Evolutionary conservation across 2,888 invertebrate genomes (phyloP).

Genomic region (Apocheima hispidaria): DNA sequence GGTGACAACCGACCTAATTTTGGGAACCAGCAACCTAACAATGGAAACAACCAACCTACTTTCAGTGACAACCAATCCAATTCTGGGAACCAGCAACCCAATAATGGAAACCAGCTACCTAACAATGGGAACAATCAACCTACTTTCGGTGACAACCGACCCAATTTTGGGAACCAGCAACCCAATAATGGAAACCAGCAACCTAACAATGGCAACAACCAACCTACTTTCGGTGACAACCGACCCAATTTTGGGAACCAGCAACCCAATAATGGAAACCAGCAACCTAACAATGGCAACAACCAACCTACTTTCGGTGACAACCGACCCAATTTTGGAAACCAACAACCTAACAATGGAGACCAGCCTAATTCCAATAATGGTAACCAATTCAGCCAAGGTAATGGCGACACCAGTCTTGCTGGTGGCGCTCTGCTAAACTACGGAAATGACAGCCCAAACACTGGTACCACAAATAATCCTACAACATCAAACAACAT

Average conservation of each 20-base stretch:
- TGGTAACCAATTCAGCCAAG: conserved; percentile 13
- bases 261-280: conserved; percentile 21
- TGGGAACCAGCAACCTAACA: conserved; percentile 20
- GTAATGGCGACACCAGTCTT: conserved; percentile 14
- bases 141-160: conserved; percentile 19
- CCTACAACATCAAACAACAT: conserved; percentile 36
- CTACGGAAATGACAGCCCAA: conserved; percentile 15
- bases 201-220: conserved; percentile 32
- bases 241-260: conserved; percentile 19
- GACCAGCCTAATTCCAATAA: conserved; percentile 10
- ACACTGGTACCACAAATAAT: conserved; percentile 17
- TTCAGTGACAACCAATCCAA: conserved; percentile 13
- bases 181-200: conserved; percentile 28
- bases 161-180: conserved; percentile 10
- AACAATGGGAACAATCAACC: conserved; percentile 12
- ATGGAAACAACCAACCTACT: conserved; percentile 13
- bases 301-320: conserved; percentile 22
- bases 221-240: conserved; percentile 26
- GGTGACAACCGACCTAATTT: conserved; percentile 25
- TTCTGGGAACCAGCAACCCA: conserved; percentile 11
- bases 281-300: conserved; percentile 22
- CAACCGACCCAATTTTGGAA: conserved; percentile 31
- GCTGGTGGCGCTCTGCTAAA: conserved; percentile 9
- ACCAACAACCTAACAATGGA: conserved; percentile 9
- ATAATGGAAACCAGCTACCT: conserved; percentile 21